phyloP scores from a whole-genome alignment of 2,888 invertebrate genomes.

The Pyrrhosoma nymphula region DNA sequence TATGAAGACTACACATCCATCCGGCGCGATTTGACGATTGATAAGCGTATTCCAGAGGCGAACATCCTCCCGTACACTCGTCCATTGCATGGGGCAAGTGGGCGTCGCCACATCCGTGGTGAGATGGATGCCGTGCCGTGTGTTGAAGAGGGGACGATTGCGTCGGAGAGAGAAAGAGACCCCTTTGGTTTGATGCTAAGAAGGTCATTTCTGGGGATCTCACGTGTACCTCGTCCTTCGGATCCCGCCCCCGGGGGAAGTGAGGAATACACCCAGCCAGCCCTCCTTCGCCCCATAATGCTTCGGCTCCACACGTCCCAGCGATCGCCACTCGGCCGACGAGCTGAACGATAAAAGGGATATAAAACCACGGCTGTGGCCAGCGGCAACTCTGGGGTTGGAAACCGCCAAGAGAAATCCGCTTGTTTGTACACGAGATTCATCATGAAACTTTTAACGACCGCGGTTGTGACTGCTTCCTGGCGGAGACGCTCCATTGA shows the following conservation, averaged over 20 bases:
- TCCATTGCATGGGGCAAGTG: not conserved
- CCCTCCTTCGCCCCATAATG: not conserved
- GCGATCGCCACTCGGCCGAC: not conserved
- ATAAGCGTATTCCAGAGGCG: not conserved
- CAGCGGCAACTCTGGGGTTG: too few species aligned
- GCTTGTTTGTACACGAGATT: too few species aligned
- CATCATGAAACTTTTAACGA: too few species aligned
- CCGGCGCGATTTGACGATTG: not conserved
- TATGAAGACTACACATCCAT: not conserved
- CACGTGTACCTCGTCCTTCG: not conserved
- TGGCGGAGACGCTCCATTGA: too few species aligned
- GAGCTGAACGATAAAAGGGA: not conserved
- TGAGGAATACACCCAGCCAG: not conserved
- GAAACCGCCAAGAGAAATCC: too few species aligned
- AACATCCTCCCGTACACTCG: not conserved
- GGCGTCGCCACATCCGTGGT: not conserved
- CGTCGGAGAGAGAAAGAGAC: not conserved
- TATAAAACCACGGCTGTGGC: not conserved
- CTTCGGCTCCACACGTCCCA: not conserved
- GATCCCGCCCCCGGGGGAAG: not conserved
- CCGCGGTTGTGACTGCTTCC: too few species aligned
- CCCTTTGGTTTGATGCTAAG: not conserved
- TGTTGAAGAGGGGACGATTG: not conserved
- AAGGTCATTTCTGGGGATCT: conserved; percentile 14
- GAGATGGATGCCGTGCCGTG: not conserved